These are phyloP conservation scores for Drosophila kanekoi DNA, from an alignment of 2,888 invertebrate species.

Conservation along the genomic window DNA sequence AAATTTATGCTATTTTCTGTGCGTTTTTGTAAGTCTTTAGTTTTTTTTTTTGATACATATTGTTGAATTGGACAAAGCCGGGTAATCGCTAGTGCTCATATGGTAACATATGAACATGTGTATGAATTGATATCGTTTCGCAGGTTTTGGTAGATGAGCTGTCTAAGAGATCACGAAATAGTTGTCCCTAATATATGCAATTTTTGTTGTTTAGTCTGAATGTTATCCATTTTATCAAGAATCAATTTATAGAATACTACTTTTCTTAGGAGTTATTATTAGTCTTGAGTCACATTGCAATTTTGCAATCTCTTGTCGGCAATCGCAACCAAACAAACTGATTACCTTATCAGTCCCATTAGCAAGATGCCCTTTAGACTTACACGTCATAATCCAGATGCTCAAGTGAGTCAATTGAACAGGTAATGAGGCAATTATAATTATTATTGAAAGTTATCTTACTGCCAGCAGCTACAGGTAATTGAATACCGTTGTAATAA, in stretches of 20 bases:
- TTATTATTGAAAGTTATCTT: slow-evolving; percentile 15
- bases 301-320: not conserved
- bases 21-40: no score
- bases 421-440: slow-evolving; percentile 17
- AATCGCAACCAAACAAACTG: slow-evolving; percentile 13
- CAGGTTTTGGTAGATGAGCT: no score
- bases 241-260: no score
- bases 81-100: no score
- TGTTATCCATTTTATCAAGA: not conserved
- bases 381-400: slow-evolving; percentile 51
- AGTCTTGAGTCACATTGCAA: slow-evolving; percentile 1
- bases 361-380: slow-evolving; percentile 44
- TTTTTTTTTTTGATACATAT: no score
- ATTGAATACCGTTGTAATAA: slow-evolving; percentile 39
- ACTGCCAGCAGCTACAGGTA: slow-evolving; percentile 3
- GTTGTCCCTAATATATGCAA: no score
- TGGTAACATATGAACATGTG: no score
- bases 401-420: slow-evolving; percentile 43
- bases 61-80: no score
- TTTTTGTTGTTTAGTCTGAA: not conserved
- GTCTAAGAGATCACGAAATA: no score
- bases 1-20: no score
- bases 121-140: no score
- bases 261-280: no score
- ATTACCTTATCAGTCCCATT: slow-evolving; percentile 23